Evolutionary conservation across 2,888 invertebrate species (phyloP).

Genomic region (Drosophila bunnanda): DNA sequence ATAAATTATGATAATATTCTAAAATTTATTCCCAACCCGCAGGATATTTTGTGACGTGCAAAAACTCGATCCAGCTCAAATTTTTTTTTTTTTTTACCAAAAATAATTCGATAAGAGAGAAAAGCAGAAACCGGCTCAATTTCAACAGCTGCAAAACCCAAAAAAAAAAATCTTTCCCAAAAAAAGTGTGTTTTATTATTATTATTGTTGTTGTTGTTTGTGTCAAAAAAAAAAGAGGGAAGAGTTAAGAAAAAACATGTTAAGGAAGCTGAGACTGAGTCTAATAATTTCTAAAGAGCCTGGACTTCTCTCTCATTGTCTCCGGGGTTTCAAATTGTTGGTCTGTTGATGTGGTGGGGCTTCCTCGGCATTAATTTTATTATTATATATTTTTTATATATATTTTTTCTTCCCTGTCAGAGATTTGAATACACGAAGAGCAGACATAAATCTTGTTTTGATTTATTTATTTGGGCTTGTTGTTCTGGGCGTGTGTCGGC

Average conservation of each 20-base stretch:
- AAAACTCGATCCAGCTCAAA: constrained; percentile 10
- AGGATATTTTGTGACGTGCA: constrained; percentile 15
- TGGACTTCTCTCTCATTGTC: constrained; percentile 46
- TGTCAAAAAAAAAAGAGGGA: constrained; percentile 42
- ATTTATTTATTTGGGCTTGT: constrained; percentile 57
- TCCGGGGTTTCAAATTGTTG: constrained; percentile 32
- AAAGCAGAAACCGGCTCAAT: constrained; percentile 64
- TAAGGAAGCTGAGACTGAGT: constrained; percentile 15
- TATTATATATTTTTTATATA: constrained; percentile 12
- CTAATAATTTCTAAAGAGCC: constrained; percentile 67
- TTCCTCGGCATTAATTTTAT: constrained; percentile 25
- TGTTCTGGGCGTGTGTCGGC: constrained; percentile 20
- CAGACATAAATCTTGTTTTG: constrained; percentile 69
- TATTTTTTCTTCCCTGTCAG: constrained; percentile 44
- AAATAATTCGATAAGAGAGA: constrained; percentile 24
- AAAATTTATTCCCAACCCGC: too few species aligned
- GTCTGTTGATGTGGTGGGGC: constrained; percentile 6
- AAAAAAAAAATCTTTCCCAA: constrained; percentile 47
- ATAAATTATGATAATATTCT: not conserved
- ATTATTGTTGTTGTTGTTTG: constrained; percentile 8
- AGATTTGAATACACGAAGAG: constrained; percentile 57
- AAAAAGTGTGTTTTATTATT: constrained; percentile 40
- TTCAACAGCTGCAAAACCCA: constrained; percentile 67
- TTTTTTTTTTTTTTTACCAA: constrained; percentile 1
- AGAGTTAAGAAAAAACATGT: constrained; percentile 14